Evolutionary conservation across 2,113 vertebrate species (phyloP).

Genomic region (Ictidomys tridecemlineatus): DNA sequence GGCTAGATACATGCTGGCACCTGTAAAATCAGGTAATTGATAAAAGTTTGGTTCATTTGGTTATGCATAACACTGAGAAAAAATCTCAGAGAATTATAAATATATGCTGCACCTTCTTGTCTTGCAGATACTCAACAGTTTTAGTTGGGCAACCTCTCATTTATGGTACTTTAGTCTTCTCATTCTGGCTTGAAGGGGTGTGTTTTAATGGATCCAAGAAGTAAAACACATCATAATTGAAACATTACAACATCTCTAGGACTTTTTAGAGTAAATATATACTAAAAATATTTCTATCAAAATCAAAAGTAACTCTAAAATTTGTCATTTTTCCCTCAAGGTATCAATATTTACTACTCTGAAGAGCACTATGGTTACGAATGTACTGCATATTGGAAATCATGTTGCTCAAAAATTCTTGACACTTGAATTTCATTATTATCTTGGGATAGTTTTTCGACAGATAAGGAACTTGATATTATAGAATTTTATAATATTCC

Average conservation of each 20-base stretch:
- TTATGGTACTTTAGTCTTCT: not conserved
- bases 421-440: not conserved
- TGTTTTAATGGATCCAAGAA: not conserved
- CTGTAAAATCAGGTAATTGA: not conserved
- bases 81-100: not conserved
- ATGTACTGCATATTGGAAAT: not conserved
- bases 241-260: not conserved
- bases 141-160: not conserved
- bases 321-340: not conserved
- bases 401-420: constrained; percentile 14
- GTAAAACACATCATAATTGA: not conserved
- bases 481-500: not conserved
- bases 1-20: not conserved
- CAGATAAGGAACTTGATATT: not conserved
- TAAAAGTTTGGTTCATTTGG: not conserved
- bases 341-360: not conserved
- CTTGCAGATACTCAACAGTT: not conserved
- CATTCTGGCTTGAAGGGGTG: not conserved
- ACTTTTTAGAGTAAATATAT: not conserved
- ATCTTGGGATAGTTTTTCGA: not conserved
- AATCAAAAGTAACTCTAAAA: not conserved
- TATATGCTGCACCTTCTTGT: not conserved
- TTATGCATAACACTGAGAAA: not conserved
- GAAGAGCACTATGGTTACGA: not conserved
- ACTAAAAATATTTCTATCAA: constrained; percentile 19